phyloP scores from a whole-genome alignment of 2,113 vertebrate species.

The Sinocyclocheilus anophthalmus region DNA sequence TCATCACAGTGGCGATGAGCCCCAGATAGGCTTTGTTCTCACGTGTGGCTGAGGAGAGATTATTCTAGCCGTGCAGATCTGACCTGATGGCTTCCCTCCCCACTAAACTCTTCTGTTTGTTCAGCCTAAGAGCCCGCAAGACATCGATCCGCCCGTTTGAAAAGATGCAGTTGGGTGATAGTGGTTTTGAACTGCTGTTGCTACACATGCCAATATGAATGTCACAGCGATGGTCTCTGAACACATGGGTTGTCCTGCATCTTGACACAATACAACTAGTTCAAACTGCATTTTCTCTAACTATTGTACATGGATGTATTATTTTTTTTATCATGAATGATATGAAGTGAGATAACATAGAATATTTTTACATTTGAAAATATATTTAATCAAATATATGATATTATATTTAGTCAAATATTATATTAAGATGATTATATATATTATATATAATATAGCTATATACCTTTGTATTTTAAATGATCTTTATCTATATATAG shows the following conservation, averaged over 20 bases:
- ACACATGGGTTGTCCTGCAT: neutral
- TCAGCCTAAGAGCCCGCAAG: conserved; percentile 7
- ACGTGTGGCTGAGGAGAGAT: conserved; percentile 17
- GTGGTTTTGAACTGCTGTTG: conserved; percentile 8
- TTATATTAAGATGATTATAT: no score
- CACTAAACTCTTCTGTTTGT: conserved; percentile 42
- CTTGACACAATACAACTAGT: neutral
- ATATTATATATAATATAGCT: no score
- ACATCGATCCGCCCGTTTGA: conserved; percentile 2
- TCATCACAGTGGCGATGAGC: conserved; percentile 40
- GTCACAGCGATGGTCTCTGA: neutral
- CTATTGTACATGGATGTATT: no score
- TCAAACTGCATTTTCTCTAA: neutral
- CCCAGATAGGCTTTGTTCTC: conserved; percentile 40
- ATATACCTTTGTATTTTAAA: no score
- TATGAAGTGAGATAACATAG: neutral
- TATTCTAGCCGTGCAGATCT: conserved; percentile 40
- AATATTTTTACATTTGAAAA: no score
- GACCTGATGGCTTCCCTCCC: conserved; percentile 42
- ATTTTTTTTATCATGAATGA: neutral
- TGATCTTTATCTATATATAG: no score
- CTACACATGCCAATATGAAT: neutral
- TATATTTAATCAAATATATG: no score
- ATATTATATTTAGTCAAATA: no score
- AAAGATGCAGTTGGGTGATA: conserved; percentile 22